Conservation (phyloP, 2,113 vertebrate genomes). For the Falco punctatus region DNA sequence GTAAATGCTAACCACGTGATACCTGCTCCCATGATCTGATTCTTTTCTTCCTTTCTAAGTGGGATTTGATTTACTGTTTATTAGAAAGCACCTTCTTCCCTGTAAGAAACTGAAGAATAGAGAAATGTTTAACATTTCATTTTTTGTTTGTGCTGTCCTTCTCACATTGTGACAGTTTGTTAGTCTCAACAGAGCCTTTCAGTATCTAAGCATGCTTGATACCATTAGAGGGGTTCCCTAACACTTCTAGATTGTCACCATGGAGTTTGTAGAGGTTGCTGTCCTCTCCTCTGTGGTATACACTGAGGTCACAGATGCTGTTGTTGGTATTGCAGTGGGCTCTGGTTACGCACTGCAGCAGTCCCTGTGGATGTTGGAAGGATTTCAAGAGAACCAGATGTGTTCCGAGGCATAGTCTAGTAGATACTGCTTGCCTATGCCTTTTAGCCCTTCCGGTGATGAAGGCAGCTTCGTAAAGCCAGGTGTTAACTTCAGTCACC, state of each 20-base stretch:
- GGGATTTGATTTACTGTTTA: not conserved
- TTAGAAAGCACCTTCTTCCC: not conserved
- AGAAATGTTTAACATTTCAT: not conserved
- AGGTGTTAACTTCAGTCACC: not conserved
- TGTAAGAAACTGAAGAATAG: not conserved
- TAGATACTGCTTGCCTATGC: rapidly evolving
- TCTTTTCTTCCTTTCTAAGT: not conserved
- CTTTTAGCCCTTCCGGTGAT: not conserved
- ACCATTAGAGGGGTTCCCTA: not conserved
- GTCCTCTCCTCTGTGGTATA: not conserved
- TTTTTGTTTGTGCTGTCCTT: not conserved
- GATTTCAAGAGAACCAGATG: not conserved
- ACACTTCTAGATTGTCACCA: not conserved
- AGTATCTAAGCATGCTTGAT: not conserved
- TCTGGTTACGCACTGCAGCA: not conserved
- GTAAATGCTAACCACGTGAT: not conserved
- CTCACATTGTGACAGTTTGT: not conserved
- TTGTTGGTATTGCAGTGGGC: not conserved
- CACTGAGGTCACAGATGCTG: not conserved
- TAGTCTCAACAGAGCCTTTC: not conserved
- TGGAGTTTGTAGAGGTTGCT: not conserved
- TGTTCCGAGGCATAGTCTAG: not conserved
- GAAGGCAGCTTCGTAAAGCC: not conserved
- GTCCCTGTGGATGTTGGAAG: not conserved
- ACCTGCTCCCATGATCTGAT: not conserved